These are phyloP conservation scores for Lepus americanus DNA, from an alignment of 2,113 vertebrate genomes.

Conservation along the genomic window DNA sequence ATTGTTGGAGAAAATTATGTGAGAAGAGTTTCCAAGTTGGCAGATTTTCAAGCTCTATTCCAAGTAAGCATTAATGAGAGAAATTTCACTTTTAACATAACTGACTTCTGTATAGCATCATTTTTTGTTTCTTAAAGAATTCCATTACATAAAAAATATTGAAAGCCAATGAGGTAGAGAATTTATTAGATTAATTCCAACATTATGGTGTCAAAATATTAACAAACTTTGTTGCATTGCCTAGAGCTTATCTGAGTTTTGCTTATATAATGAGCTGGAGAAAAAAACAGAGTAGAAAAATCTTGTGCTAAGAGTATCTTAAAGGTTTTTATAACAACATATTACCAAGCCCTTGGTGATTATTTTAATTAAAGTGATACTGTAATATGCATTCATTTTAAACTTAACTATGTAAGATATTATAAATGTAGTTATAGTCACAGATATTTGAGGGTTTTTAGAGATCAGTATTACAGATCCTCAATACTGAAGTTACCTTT, in stretches of 20 bases:
- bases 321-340: conserved; percentile 9
- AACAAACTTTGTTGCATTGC: conserved; percentile 12
- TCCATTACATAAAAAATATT: conserved; percentile 29
- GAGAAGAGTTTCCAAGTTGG: conserved; percentile 52
- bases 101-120: conserved; percentile 37
- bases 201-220: background rate
- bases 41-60: conserved; percentile 12
- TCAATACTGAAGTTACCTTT: background rate
- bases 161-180: conserved; percentile 5
- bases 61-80: background rate
- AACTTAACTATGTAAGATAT: conserved; percentile 16
- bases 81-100: background rate
- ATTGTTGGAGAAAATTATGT: conserved; percentile 50
- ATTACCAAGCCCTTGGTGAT: background rate
- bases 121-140: background rate
- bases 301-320: background rate
- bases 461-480: background rate
- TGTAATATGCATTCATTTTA: background rate
- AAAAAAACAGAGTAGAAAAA: background rate
- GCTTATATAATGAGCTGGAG: background rate
- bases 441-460: conserved; percentile 9
- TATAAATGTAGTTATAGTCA: background rate
- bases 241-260: background rate
- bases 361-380: conserved; percentile 45
- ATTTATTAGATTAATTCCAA: conserved; percentile 15